Base-by-base conservation (phyloP, 2,888 invertebrate species). In the Acheta domesticus region DNA sequence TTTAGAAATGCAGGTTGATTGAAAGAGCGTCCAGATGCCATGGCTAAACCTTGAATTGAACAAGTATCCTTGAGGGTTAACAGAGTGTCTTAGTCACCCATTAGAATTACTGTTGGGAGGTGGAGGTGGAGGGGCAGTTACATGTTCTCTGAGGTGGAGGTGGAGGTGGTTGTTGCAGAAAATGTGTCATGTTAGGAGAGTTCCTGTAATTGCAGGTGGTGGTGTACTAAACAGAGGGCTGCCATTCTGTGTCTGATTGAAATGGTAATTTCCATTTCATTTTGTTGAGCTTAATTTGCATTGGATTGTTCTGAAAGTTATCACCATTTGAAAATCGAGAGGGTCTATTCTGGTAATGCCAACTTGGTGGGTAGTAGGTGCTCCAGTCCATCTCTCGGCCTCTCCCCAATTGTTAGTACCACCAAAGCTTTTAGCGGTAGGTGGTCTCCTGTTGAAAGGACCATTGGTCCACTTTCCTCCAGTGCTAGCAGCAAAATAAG, bases 61-160 rank as follows among this genome's bases (percentile, higher is more conserved):
- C 76, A 76, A 20, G 48, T 76, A 76, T 76, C 76, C 20, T 76
- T 76, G n/a, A 76, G 14, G n/a, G 62, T 62, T n/a, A 62, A n/a
- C 14, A 62, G 62, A 11, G 62, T 19, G 62, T 62, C 62, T 62
- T 62, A 62, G n/a, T n/a, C 62, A 62, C n/a, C 8, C 36, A 36
- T 36, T 36, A 48, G 76, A 76, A 8, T 19, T 14, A 36, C 19
- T n/a, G 1, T 16, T 23, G 19, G 23, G 19, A n/a, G 48, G 36
- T 14, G 75, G 21, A 23, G 23, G 23, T 1, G 36, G 36, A 36
- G 36, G 36, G 8, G 36, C 36, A 2, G 76, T 48, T 11, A 76
- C n/a, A n/a, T 16, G 49, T 14, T 12, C 20, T 23, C 49, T 76
- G 23, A n/a, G 48, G 36, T 48, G 76, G 48, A 48, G 49, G 49